Evolutionary conservation across 2,797 vertebrate genomes (phyloP), one percentile per base, ranked within the genome.

Genomic region (Nyctibius grandis): DNA sequence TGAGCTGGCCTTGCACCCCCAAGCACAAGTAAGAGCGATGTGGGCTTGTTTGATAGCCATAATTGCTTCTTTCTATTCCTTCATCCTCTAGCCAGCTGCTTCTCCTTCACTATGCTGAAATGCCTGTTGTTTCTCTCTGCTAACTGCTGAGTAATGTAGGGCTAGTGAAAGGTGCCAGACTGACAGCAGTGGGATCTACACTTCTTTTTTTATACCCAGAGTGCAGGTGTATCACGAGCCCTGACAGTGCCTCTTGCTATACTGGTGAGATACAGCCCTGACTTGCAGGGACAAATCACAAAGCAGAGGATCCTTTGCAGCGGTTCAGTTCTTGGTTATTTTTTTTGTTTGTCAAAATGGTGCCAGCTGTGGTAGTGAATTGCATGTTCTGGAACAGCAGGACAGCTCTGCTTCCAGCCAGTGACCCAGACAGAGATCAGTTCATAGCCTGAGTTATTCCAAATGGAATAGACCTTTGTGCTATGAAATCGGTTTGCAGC

Each of bases 81-180:
- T 94, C 90, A 51, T 34, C 80, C 57, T 91, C 88, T 45, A 88
- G 86, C 81, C 94, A 96, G 92, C 92, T 91, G 81, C 94, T 95
- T 80, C 91, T 91, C 75, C 67, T 19, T 9, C 17, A 9, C 81
- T 67, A 12, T 72, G 45, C 92, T 88, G 88, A 67, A 57, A 64
- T 89, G 88, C 87, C 88, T 92, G 88, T 45, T 92, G 91, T 95
- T 93, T 92, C 51, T 96, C 19, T 86, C 48, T 64, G 68, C 69
- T 61, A 67, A 54, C 85, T 89, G 91, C 88, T 94, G 89, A 91
- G 84, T 82, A 91, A 92, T 12, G 45, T 53, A 44, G 51, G 44
- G 89, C 68, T 75, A 9, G 51, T 80, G 78, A 85, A 75, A 70
- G 56, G 70, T 87, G 90, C 84, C 88, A 85, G 89, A 45, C 90